These are phyloP conservation scores for Atta texana DNA, from an alignment of 1,140 invertebrate genomes.

Conservation along the genomic window DNA sequence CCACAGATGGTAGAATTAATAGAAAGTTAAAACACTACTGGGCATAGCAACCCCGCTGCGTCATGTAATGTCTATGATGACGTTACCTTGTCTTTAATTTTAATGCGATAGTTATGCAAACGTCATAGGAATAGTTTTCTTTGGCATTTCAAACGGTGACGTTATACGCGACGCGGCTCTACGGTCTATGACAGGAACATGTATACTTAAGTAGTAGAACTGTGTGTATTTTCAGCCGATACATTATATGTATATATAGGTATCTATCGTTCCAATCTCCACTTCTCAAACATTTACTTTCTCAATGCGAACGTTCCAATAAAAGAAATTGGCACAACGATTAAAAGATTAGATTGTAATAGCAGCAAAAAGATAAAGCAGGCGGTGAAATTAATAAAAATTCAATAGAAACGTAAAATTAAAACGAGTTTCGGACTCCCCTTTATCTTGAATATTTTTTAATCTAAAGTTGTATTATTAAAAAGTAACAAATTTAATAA, in stretches of 20 bases:
- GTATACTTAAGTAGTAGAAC: slow-evolving; percentile 42
- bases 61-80: slow-evolving; percentile 33
- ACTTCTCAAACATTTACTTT: slow-evolving; percentile 17
- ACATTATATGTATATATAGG: neutral
- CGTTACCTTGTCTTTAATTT: slow-evolving; percentile 46
- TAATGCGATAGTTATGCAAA: slow-evolving; percentile 49
- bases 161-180: slow-evolving; percentile 9
- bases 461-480: neutral
- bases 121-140: slow-evolving; percentile 57
- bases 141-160: slow-evolving; percentile 55
- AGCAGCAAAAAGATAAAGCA: neutral
- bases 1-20: slow-evolving; percentile 25
- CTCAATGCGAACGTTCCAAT: neutral
- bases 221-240: slow-evolving; percentile 29
- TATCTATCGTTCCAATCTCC: slow-evolving; percentile 1
- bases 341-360: neutral
- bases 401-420: neutral
- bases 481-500: neutral
- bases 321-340: slow-evolving; percentile 4
- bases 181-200: slow-evolving; percentile 11
- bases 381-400: neutral
- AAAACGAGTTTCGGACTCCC: no score
- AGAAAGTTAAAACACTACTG: slow-evolving; percentile 36
- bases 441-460: no score
- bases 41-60: slow-evolving; percentile 50